Conservation (phyloP, 1,140 invertebrate species). For the Melitaea cinxia region DNA sequence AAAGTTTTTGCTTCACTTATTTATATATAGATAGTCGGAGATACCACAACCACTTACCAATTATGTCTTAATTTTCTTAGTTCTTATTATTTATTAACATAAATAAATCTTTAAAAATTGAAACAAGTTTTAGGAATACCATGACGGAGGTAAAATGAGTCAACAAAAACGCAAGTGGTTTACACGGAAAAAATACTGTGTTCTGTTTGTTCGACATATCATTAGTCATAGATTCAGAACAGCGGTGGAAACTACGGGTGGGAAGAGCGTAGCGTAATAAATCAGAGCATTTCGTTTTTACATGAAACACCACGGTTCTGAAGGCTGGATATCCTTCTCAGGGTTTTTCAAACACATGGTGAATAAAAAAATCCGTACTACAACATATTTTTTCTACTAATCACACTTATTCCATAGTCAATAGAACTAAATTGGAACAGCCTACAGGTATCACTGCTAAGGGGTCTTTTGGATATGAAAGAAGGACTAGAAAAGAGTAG, state of each 20-base stretch:
- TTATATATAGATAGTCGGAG: no score
- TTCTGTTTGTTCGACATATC: conserved; percentile 22
- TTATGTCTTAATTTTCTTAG: no score
- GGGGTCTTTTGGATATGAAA: no score
- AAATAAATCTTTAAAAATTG: no score
- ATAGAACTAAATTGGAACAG: no score
- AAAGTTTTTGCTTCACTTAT: no score
- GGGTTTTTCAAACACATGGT: no score
- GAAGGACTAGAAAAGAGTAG: no score
- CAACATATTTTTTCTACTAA: not conserved
- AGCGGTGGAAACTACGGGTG: conserved; percentile 18
- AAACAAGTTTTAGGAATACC: not conserved
- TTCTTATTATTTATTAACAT: no score
- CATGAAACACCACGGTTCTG: not conserved
- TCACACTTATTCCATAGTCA: not conserved
- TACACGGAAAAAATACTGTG: conserved; percentile 11
- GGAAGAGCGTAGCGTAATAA: conserved; percentile 28
- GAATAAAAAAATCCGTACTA: no score
- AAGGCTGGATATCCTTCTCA: not conserved
- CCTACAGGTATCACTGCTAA: no score
- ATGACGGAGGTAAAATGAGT: not conserved
- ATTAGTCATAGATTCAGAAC: conserved; percentile 32
- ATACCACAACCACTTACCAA: no score
- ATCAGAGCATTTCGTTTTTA: conserved; percentile 22
- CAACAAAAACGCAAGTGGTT: conserved; percentile 16